Evolutionary conservation across 2,113 vertebrate genomes (phyloP).

Genomic region (Catagonus wagneri): DNA sequence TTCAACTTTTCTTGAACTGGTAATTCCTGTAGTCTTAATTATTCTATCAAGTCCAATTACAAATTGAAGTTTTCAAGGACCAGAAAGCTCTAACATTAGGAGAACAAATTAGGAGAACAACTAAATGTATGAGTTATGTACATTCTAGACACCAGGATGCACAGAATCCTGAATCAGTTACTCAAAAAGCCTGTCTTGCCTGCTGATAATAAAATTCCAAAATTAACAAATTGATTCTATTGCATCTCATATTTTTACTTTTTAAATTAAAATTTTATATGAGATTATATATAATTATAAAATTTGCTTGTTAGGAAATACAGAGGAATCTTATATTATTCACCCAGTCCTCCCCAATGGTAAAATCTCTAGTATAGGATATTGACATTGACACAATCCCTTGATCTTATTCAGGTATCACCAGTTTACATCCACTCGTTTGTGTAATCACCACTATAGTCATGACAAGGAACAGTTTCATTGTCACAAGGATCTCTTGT

Average conservation of each 20-base stretch:
- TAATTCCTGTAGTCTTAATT: slow-evolving; percentile 70
- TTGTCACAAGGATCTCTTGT: neutral
- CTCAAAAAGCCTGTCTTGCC: neutral
- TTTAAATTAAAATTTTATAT: neutral
- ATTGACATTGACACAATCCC: neutral
- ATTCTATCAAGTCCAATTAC: slow-evolving; percentile 59
- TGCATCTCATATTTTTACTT: neutral
- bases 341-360: neutral
- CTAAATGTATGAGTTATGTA: neutral
- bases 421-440: neutral
- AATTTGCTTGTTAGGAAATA: neutral
- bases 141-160: neutral
- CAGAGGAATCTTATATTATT: neutral
- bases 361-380: neutral
- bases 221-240: neutral
- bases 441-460: neutral
- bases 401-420: neutral
- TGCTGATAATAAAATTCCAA: neutral
- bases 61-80: slow-evolving; percentile 29
- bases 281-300: neutral
- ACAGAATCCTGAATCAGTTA: neutral
- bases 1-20: slow-evolving; percentile 75
- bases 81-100: neutral
- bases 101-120: slow-evolving; percentile 21
- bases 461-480: neutral